Evolutionary conservation across 2,888 invertebrate species (phyloP).

Genomic region (Tethea ocularis): DNA sequence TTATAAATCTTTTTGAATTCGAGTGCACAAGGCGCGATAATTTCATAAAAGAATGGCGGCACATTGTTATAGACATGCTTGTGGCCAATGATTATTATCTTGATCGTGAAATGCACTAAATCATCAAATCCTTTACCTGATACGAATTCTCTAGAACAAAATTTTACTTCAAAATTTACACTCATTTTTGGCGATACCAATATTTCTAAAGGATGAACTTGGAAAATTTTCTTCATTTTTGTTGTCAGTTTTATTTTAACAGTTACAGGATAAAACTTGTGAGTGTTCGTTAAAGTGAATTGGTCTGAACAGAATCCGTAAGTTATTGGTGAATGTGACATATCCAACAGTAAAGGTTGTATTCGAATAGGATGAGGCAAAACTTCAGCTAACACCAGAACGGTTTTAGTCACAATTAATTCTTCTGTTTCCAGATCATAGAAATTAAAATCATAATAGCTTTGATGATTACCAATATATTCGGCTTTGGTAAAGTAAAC

Average conservation of each 20-base stretch:
- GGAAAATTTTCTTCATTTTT: slow-evolving; percentile 62
- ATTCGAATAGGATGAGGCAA: slow-evolving; percentile 63
- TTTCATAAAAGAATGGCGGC: slow-evolving; percentile 66
- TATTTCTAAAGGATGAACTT: slow-evolving; percentile 53
- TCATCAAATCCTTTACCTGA: slow-evolving; percentile 36
- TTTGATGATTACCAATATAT: slow-evolving; percentile 63
- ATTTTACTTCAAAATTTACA: slow-evolving; percentile 45
- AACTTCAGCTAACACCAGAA: slow-evolving; percentile 61
- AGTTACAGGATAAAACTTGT: slow-evolving; percentile 49
- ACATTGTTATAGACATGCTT: slow-evolving; percentile 51
- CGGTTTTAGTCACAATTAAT: slow-evolving; percentile 44
- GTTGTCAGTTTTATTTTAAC: slow-evolving; percentile 59
- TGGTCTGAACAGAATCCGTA: slow-evolving; percentile 58
- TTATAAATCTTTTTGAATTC: slow-evolving; percentile 54
- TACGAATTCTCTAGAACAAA: slow-evolving; percentile 48
- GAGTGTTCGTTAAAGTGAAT: slow-evolving; percentile 56
- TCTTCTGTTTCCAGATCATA: slow-evolving; percentile 43
- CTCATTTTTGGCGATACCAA: slow-evolving; percentile 42
- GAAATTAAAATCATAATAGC: slow-evolving; percentile 59
- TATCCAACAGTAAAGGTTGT: slow-evolving; percentile 60
- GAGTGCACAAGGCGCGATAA: slow-evolving; percentile 58
- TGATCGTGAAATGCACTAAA: slow-evolving; percentile 62
- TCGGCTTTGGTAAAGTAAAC: slow-evolving; percentile 61
- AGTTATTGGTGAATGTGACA: slow-evolving; percentile 52
- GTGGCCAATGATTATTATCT: slow-evolving; percentile 56